Base-by-base conservation (phyloP, 2,888 invertebrate genomes). In the Nipponacmea schrenckii region DNA sequence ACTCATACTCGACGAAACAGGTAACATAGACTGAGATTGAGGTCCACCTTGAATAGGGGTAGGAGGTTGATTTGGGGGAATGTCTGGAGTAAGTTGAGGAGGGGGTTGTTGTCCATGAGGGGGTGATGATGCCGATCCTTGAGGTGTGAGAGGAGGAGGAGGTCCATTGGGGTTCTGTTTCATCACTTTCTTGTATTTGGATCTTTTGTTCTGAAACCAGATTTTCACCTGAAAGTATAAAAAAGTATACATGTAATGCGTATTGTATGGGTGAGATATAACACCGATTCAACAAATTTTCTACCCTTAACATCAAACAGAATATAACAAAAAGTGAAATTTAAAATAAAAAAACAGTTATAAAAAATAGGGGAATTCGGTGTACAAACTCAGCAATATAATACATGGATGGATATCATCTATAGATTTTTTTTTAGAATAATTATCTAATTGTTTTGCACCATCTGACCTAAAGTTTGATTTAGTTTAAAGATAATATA, bases 121-220 rank as follows among this genome's bases (percentile, higher is more conserved):
- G n/a, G 78, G 79, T 67, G 81, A 80, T 44, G 80, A 79, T 71
- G 79, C 81, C 67, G 80, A 77, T 15, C 79, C 79, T 64, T 77
- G 77, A 31, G 69, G 73, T 31, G 65, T 68, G 17, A 72, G 50
- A 15, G 74, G 68, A 17, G 75, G 74, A 20, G 71, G 68, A 20
- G 75, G 72, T 26, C 77, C 75, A 31, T 70, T 73, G 7, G 79
- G 80, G 62, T 71, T 77, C 62, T 83, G 82, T 66, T 83, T 83
- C 80, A 83, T 83, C 31, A 83, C 81, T 67, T 83, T 83, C 80
- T 83, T 83, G 75, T 80, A 82, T 64, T 83, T 83, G 56, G 83
- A 83, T 10, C 83, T 76, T 64, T 80, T 74, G 75, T 83, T 83
- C 71, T 83, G 83, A 74, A 83, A 83, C 82, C 82, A 83, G 45